A percentile compares a stretch with the other conserved stretches of the same genome.
phyloP scores from a whole-genome alignment of 2,113 vertebrate genomes.

The Xiphias gladius region DNA sequence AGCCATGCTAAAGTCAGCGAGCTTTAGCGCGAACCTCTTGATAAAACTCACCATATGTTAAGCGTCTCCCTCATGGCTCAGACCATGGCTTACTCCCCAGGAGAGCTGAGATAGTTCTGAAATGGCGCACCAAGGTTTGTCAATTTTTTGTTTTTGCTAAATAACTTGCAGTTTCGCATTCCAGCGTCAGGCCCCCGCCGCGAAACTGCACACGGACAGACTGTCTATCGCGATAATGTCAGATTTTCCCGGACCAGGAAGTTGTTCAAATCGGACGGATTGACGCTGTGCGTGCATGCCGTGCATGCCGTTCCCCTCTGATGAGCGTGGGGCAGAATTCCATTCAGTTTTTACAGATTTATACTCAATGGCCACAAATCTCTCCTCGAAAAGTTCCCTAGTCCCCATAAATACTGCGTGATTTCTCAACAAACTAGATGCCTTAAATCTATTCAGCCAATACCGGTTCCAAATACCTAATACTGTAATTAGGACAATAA shows the following conservation, averaged over 20 bases:
- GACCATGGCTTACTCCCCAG: constrained; percentile 33
- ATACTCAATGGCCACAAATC: neutral
- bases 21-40: constrained; percentile 22
- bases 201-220: constrained; percentile 42
- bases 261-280: constrained; percentile 41
- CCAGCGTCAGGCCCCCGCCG: constrained; percentile 69
- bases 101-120: neutral
- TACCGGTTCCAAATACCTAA: neutral
- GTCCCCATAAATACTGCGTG: neutral
- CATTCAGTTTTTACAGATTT: neutral
- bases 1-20: constrained; percentile 63
- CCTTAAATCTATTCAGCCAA: neutral
- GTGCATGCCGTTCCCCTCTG: neutral
- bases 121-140: constrained; percentile 5
- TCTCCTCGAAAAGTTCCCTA: neutral
- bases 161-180: constrained; percentile 78
- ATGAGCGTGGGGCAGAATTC: neutral
- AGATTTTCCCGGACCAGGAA: constrained; percentile 72
- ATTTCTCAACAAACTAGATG: neutral
- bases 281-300: constrained; percentile 19
- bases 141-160: constrained; percentile 33
- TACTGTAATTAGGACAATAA: too few relatives aligned
- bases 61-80: constrained; percentile 37
- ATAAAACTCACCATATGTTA: constrained; percentile 66
- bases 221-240: constrained; percentile 75